phyloP scores from a whole-genome alignment of 2,797 vertebrate genomes.

The Diglossa cyanea region DNA sequence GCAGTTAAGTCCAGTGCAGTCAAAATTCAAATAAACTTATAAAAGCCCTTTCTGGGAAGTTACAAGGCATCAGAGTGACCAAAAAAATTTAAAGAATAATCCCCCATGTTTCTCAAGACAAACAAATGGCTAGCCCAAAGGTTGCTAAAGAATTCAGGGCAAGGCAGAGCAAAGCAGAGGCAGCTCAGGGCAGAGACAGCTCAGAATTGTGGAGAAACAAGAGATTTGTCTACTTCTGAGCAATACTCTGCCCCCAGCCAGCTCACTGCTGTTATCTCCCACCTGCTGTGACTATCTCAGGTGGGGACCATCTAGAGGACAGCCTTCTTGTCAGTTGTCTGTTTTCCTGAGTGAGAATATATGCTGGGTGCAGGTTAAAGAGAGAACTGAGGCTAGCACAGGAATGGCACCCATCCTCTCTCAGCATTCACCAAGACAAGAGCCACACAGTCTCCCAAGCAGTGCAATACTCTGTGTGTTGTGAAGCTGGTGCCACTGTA shows the following conservation, averaged over 20 bases:
- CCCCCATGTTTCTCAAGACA: neutral
- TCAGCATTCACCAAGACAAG: neutral
- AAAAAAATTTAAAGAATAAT: neutral
- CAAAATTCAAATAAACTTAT: slow-evolving; percentile 27
- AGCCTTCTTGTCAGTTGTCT: neutral
- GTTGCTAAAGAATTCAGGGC: neutral
- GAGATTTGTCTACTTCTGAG: neutral
- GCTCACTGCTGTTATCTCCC: neutral
- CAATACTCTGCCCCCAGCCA: neutral
- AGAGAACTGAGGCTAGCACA: neutral
- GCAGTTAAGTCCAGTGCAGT: neutral
- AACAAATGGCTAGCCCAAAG: neutral
- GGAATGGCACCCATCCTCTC: accelerated
- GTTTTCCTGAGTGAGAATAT: neutral
- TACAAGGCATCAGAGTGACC: neutral
- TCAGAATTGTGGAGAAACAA: neutral
- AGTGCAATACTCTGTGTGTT: accelerated
- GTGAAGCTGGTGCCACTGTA: accelerated
- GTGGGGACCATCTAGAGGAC: neutral
- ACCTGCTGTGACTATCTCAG: neutral
- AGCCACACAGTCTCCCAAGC: neutral
- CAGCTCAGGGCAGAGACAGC: neutral
- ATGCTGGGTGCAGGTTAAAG: neutral
- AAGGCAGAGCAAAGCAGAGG: neutral
- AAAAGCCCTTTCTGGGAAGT: slow-evolving; percentile 37